Evolutionary conservation across 2,888 invertebrate species (phyloP).

Genomic region (Ernsta delagoae): DNA sequence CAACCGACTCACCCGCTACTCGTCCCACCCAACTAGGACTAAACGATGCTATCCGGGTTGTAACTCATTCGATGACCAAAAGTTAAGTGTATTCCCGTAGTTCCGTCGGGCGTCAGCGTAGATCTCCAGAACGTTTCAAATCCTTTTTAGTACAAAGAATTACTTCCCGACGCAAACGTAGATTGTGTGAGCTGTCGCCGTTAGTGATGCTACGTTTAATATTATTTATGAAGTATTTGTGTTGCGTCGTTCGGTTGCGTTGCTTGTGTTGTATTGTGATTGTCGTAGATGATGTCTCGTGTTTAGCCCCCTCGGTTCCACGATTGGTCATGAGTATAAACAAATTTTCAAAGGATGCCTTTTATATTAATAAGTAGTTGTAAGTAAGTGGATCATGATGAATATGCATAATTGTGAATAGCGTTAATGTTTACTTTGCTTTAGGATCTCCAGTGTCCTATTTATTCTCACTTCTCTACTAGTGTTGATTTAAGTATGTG

Average conservation of each 20-base stretch:
- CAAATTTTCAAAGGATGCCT: constrained; percentile 78
- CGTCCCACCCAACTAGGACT: no score
- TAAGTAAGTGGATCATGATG: constrained; percentile 68
- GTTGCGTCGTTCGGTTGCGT: constrained; percentile 66
- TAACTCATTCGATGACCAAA: no score
- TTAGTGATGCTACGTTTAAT: constrained; percentile 33
- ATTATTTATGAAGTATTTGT: constrained; percentile 47
- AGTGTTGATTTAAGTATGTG: constrained; percentile 52
- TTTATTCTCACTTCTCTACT: constrained; percentile 59
- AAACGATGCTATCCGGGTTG: no score
- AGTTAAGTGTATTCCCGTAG: no score
- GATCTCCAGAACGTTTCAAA: constrained; percentile 36
- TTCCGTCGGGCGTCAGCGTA: neutral
- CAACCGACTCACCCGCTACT: no score
- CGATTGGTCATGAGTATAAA: constrained; percentile 59
- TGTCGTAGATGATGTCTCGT: constrained; percentile 68
- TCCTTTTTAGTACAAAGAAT: constrained; percentile 75
- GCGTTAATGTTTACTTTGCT: constrained; percentile 68
- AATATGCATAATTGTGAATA: constrained; percentile 72
- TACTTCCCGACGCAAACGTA: constrained; percentile 67
- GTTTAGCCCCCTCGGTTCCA: constrained; percentile 53
- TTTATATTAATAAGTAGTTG: constrained; percentile 79
- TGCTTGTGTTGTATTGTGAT: constrained; percentile 74
- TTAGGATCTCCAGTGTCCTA: constrained; percentile 61
- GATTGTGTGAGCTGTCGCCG: constrained; percentile 51